Conservation (phyloP, 2,797 vertebrate species). For the Parotocinclus haroldoi region DNA sequence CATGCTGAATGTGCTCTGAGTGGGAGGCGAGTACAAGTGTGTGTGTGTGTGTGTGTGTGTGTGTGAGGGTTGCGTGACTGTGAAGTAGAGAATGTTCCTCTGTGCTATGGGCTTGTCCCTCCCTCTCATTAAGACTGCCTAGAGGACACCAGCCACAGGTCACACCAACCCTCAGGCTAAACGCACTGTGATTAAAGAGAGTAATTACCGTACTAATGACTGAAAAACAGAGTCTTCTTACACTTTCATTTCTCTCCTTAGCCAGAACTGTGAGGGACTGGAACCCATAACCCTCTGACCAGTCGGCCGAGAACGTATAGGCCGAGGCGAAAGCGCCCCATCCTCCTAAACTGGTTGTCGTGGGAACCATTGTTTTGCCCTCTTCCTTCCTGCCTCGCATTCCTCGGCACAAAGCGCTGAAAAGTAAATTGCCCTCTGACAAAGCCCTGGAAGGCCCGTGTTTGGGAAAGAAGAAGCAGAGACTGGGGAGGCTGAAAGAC, state of each 20-base stretch:
- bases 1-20: not conserved
- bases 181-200: conserved; percentile 31
- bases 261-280: no score
- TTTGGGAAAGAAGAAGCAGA: conserved; percentile 61
- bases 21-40: conserved; percentile 1
- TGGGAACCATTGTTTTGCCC: conserved; percentile 74
- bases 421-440: conserved; percentile 75
- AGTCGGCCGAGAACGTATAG: not conserved
- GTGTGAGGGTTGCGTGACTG: conserved; percentile 67
- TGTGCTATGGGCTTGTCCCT: conserved; percentile 65
- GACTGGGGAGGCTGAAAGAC: conserved; percentile 62
- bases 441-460: conserved; percentile 64
- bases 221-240: no score
- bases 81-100: conserved; percentile 54
- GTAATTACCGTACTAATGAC: conserved; percentile 21
- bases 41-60: conserved; percentile 53
- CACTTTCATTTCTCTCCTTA: no score
- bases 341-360: conserved; percentile 52
- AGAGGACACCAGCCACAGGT: conserved; percentile 52
- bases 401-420: conserved; percentile 72
- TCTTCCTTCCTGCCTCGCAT: conserved; percentile 74
- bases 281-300: not conserved
- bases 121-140: conserved; percentile 60
- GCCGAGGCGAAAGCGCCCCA: conserved; percentile 2
- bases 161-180: conserved; percentile 12